These are phyloP conservation scores for Lepidocolaptes lacrymiger DNA, from an alignment of 2,797 vertebrate species.

Conservation along the genomic window DNA sequence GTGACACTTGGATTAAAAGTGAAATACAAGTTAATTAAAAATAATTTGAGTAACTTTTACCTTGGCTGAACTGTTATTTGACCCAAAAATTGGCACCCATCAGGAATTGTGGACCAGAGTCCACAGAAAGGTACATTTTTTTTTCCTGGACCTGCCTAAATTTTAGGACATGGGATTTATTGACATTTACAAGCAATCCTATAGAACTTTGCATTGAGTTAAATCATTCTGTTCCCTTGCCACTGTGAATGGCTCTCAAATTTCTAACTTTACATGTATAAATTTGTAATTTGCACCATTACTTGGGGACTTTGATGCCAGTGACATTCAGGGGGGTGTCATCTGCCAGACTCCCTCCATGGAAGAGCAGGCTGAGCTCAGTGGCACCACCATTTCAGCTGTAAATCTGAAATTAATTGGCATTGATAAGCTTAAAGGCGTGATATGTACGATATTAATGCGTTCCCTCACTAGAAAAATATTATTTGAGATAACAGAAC, in stretches of 20 bases:
- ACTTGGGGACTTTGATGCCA: neutral
- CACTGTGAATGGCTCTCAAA: neutral
- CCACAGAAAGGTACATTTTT: neutral
- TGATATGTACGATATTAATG: neutral
- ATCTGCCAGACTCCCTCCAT: neutral
- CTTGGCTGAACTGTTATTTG: conserved; percentile 3
- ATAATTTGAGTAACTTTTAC: conserved; percentile 3
- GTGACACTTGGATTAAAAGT: conserved; percentile 46
- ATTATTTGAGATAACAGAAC: conserved; percentile 44
- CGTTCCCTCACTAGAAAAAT: conserved; percentile 6
- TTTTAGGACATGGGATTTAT: neutral
- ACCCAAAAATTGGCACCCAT: conserved; percentile 13
- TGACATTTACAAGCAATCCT: neutral
- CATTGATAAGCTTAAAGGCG: neutral
- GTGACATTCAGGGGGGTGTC: neutral
- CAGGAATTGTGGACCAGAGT: neutral
- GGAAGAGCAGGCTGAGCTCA: neutral
- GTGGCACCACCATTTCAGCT: neutral
- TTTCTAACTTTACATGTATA: neutral
- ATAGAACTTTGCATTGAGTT: neutral
- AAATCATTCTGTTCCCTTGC: neutral
- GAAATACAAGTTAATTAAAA: conserved; percentile 69
- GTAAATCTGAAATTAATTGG: conserved; percentile 9
- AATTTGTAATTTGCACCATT: neutral
- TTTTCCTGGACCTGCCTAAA: neutral